phyloP scores from a whole-genome alignment of 2,888 invertebrate genomes.

The Polydrusus tereticollis region DNA sequence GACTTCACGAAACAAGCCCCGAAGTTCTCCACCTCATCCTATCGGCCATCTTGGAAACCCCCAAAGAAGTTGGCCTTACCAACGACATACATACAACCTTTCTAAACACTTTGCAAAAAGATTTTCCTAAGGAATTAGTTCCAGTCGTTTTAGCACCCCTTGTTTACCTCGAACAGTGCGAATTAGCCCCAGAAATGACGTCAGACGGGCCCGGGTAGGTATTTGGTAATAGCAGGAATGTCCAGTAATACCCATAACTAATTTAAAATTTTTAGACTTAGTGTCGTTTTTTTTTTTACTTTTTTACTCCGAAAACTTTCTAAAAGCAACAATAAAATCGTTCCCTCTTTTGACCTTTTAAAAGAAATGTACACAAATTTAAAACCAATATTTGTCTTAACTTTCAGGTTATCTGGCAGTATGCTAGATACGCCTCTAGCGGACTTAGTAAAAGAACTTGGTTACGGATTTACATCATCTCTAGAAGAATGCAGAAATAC shows the following conservation, averaged over 20 bases:
- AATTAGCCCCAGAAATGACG: conserved; percentile 76
- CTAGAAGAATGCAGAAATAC: conserved; percentile 90
- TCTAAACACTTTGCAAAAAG: conserved; percentile 83
- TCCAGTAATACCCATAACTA: background rate
- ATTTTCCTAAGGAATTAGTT: conserved; percentile 89
- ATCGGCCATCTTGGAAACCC: conserved; percentile 73
- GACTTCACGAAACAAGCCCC: conserved; percentile 90
- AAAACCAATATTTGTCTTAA: background rate
- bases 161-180: conserved; percentile 84
- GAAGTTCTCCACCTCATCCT: conserved; percentile 90
- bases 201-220: conserved; percentile 70
- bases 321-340: too few species aligned
- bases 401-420: conserved; percentile 64
- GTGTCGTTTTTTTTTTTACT: too few species aligned
- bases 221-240: background rate
- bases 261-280: too few species aligned
- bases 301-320: too few species aligned
- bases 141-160: conserved; percentile 92
- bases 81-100: conserved; percentile 84
- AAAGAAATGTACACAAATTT: too few species aligned
- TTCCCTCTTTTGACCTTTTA: too few species aligned
- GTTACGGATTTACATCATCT: conserved; percentile 88
- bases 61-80: conserved; percentile 76
- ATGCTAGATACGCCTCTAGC: conserved; percentile 83
- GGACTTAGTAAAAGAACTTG: conserved; percentile 89